These are phyloP conservation scores for Neodiprion lecontei DNA, from an alignment of 1,140 invertebrate genomes.

Conservation along the genomic window DNA sequence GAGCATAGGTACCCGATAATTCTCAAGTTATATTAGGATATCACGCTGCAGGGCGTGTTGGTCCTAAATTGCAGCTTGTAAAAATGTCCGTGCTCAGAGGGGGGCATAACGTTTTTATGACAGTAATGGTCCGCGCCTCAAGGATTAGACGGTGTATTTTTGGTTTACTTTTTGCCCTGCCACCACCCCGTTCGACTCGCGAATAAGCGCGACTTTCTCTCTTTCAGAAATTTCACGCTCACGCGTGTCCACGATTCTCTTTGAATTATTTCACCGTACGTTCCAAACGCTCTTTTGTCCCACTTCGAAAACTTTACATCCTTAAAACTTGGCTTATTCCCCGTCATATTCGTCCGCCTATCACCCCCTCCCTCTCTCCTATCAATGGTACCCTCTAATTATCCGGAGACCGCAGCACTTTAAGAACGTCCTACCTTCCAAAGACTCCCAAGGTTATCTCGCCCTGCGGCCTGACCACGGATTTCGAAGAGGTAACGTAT, in stretches of 20 bases:
- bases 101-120: background rate
- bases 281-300: no score
- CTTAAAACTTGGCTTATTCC: no score
- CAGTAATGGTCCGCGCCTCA: background rate
- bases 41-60: slow-evolving; percentile 9
- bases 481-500: background rate
- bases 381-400: slow-evolving; percentile 62
- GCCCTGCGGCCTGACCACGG: background rate
- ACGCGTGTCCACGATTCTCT: no score
- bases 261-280: no score
- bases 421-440: slow-evolving; percentile 46
- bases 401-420: slow-evolving; percentile 61
- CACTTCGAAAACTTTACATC: no score
- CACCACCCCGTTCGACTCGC: no score
- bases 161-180: no score
- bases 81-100: slow-evolving; percentile 11
- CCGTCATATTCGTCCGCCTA: no score
- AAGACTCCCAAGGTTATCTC: slow-evolving; percentile 45
- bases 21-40: slow-evolving; percentile 1
- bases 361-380: slow-evolving; percentile 32
- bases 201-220: no score
- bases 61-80: slow-evolving; percentile 17
- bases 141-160: slow-evolving; percentile 2
- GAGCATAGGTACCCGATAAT: background rate
- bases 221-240: no score